Evolutionary conservation across 1,140 invertebrate genomes (phyloP).

Genomic region (Alviniconcha marisindica): DNA sequence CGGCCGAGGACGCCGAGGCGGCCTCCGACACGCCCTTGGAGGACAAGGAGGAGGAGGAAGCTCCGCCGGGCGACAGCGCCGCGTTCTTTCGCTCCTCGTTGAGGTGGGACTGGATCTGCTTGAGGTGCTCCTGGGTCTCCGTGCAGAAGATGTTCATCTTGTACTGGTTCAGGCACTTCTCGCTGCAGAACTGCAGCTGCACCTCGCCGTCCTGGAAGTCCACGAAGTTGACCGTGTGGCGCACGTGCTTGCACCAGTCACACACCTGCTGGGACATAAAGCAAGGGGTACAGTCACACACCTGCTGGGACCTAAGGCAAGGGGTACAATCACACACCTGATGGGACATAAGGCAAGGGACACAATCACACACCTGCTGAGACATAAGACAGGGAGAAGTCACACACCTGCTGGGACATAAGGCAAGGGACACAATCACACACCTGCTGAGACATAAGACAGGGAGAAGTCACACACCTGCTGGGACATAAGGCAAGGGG

Average conservation of each 20-base stretch:
- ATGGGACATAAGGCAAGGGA: no score
- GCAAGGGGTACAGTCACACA: no score
- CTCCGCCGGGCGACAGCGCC: background rate
- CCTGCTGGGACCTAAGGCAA: no score
- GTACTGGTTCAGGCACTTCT: conserved; percentile 95
- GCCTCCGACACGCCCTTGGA: conserved; percentile 18
- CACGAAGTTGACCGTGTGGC: conserved; percentile 93
- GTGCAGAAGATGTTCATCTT: conserved; percentile 97
- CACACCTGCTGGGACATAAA: conserved; percentile 79
- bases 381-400: no score
- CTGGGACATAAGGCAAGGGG: no score
- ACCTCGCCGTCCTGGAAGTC: conserved; percentile 84
- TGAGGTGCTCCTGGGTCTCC: conserved; percentile 91
- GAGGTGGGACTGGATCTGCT: conserved; percentile 78
- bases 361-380: no score
- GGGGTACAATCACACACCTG: no score
- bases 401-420: no score
- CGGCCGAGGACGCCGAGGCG: conserved; percentile 22
- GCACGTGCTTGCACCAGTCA: conserved; percentile 93
- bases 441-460: no score
- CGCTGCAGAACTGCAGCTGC: conserved; percentile 82
- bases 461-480: no score
- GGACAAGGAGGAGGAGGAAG: conserved; percentile 10
- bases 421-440: no score
- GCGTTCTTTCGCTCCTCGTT: conserved; percentile 64